Evolutionary conservation across 2,888 invertebrate genomes (phyloP).

Genomic region (Cartodere bifasciata): DNA sequence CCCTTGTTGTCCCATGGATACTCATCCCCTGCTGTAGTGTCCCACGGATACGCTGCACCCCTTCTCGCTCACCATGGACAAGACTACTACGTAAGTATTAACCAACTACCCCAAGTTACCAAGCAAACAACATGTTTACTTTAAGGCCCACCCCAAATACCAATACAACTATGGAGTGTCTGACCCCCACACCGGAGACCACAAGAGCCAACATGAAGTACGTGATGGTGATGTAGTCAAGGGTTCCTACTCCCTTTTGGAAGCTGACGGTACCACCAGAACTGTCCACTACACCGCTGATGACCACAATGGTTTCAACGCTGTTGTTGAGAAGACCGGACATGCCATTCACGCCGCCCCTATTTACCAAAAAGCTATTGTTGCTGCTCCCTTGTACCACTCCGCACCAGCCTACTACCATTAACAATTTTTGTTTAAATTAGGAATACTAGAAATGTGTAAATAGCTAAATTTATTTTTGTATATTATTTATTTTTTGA

Average conservation of each 20-base stretch:
- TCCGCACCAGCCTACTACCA: too few relatives aligned
- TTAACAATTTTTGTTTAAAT: too few relatives aligned
- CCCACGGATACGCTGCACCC: too few relatives aligned
- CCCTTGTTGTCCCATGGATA: conserved; percentile 3
- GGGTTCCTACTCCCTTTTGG: conserved; percentile 37
- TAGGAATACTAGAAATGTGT: too few relatives aligned
- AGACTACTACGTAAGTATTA: too few relatives aligned
- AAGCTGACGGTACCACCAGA: conserved; percentile 42
- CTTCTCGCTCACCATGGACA: neutral
- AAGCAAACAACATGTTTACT: too few relatives aligned
- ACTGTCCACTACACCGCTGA: conserved; percentile 45
- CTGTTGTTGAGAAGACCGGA: conserved; percentile 23
- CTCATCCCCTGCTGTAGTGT: neutral
- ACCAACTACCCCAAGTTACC: too few relatives aligned
- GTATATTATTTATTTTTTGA: too few relatives aligned
- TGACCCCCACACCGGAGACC: conserved; percentile 46
- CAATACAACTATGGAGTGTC: conserved; percentile 43
- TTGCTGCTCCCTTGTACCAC: too few relatives aligned
- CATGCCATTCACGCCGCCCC: too few relatives aligned
- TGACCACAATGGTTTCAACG: conserved; percentile 40
- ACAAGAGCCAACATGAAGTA: conserved; percentile 36
- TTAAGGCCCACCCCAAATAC: conserved; percentile 42
- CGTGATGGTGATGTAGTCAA: conserved; percentile 42
- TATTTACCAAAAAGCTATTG: too few relatives aligned
- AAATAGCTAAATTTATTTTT: too few relatives aligned